Base-by-base conservation (phyloP, 2,113 vertebrate species). In the Galbula dea region DNA sequence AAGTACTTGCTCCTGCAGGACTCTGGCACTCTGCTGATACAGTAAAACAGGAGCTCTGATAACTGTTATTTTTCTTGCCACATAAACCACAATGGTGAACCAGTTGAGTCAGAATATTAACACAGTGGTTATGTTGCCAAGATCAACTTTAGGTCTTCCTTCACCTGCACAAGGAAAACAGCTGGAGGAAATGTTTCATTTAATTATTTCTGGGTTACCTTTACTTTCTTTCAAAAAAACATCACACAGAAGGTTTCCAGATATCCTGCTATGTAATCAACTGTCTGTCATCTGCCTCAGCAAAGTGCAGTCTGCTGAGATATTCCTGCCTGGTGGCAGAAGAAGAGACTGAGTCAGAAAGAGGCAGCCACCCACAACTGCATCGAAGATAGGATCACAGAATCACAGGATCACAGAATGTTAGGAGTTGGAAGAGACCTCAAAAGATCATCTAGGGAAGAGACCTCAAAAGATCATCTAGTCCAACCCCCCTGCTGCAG, bases 41-140 rank as follows among this genome's bases (percentile, higher is more conserved):
- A 63, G 14, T 46, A 55, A 46, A 37, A 26, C 22, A 41, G 6
- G 20, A 83, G 6, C 6, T 68, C 48, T 85, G 46, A 52, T 61
- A 55, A 17, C 14, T 39, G 14, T 10, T 67, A 27, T 77, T 78
- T 88, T 81, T 55, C 30, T 88, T 68, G 16, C 19, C 5, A 2
- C 46, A 29, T 39, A 77, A 32, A 39, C 15, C 9, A 34, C 45
- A 93, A 37, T 0, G 2, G 15, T 46, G 30, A 68, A 19, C 37
- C 6, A 66, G 39, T 62, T 54, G 10, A 30, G 30, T 57, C 69
- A 78, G 57, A 85, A 52, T 59, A 71, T 20, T 27, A 75, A 3
- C 43, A n/a, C 36, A 72, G n/a, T 39, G 30, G 12, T 36, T 9
- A 6, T 2, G 1, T 21, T 0, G 0, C 55, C 59, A 57, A 76